A percentile compares a stretch with the other conserved stretches of the same genome.
Evolutionary conservation across 2,113 vertebrate genomes (phyloP).

Genomic region (Albula goreensis): DNA sequence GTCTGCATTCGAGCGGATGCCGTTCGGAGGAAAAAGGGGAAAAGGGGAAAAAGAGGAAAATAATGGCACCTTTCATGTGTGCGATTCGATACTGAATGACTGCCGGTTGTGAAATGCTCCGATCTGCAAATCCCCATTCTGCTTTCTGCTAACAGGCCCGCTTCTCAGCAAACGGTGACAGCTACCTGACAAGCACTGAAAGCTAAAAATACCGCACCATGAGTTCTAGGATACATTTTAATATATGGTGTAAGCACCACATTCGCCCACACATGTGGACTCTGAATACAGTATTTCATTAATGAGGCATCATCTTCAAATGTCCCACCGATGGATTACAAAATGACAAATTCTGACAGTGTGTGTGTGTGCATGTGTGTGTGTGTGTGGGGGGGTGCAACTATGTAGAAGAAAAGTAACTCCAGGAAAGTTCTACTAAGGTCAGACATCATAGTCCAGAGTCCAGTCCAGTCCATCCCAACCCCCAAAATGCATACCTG

Average conservation of each 20-base stretch:
- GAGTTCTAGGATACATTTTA: no score
- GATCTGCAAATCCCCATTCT: not conserved
- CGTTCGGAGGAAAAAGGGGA: not conserved
- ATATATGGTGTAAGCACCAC: no score
- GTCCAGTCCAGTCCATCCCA: no score
- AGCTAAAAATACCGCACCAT: no score
- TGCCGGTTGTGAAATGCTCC: not conserved
- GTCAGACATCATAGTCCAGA: no score
- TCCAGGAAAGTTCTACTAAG: no score
- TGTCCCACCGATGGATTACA: not conserved
- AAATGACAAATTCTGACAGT: not conserved
- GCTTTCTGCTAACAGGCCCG: not conserved
- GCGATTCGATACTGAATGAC: not conserved
- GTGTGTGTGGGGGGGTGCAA: not conserved
- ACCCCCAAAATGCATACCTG: no score
- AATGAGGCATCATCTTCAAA: not conserved
- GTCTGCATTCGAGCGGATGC: not conserved
- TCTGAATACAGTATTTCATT: not conserved
- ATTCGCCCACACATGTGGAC: no score
- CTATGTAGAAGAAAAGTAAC: not conserved
- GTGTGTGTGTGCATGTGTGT: no score
- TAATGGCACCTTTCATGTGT: not conserved
- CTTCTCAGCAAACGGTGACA: no score
- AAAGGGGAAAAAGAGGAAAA: no score
- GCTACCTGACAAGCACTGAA: no score